Evolutionary conservation across 2,797 vertebrate genomes (phyloP).

Genomic region (Malacoraja senta): DNA sequence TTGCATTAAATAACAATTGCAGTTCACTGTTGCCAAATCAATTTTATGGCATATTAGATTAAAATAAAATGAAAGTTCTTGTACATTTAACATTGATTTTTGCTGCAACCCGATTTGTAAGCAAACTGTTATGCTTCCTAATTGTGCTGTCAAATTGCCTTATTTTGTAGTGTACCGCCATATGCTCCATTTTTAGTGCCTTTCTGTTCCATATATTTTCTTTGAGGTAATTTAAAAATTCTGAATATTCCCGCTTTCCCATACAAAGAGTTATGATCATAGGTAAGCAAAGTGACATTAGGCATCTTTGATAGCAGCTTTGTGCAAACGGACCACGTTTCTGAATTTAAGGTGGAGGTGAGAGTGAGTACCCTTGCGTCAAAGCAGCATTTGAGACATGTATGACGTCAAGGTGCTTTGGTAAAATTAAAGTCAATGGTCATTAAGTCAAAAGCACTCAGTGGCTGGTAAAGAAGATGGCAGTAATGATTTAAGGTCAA

Average conservation of each 20-base stretch:
- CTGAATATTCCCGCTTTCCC: background rate
- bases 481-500: no score
- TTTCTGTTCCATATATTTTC: background rate
- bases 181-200: background rate
- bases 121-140: background rate
- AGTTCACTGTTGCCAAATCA: background rate
- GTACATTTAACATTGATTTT: background rate
- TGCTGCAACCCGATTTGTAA: background rate
- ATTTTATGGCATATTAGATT: background rate
- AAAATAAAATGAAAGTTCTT: background rate
- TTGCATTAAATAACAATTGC: slow-evolving; percentile 12
- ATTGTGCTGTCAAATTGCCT: background rate
- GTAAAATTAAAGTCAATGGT: no score
- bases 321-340: no score
- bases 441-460: no score
- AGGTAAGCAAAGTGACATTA: no score
- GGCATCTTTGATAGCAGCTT: no score
- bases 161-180: background rate
- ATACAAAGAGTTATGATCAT: background rate
- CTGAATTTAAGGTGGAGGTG: no score
- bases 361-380: no score
- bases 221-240: background rate
- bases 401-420: no score
- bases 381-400: no score
- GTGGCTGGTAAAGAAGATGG: no score